Conservation (phyloP, 1,140 invertebrate genomes). For the Papilio xuthus region DNA sequence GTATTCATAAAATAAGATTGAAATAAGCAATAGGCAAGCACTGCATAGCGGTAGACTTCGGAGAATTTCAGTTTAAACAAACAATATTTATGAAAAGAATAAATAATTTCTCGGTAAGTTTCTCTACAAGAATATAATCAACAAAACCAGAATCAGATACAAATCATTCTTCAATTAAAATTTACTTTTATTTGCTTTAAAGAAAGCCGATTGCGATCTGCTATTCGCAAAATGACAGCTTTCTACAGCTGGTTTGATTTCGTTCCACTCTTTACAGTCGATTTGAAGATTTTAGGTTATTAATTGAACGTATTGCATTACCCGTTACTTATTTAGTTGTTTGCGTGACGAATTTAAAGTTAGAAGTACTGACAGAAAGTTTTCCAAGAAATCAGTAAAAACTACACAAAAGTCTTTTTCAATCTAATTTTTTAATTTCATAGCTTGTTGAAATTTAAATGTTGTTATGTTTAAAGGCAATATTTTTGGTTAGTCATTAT, state of each 20-base stretch:
- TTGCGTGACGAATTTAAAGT: background rate
- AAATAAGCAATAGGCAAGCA: background rate
- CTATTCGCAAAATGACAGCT: conserved; percentile 3
- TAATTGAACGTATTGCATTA: conserved; percentile 11
- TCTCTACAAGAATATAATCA: background rate
- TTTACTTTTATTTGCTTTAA: conserved; percentile 21
- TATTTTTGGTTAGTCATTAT: background rate
- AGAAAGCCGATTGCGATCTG: background rate
- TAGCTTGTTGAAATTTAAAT: background rate
- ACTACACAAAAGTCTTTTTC: background rate
- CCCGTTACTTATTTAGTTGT: conserved; percentile 21
- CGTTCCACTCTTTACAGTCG: conserved; percentile 14
- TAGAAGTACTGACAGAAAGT: background rate
- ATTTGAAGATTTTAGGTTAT: conserved; percentile 11
- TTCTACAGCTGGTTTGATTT: conserved; percentile 17
- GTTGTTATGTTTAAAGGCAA: background rate
- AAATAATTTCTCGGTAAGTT: background rate
- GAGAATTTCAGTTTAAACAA: background rate
- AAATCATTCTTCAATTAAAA: conserved; percentile 3
- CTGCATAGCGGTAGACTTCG: background rate
- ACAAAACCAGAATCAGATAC: background rate
- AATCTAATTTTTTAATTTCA: background rate
- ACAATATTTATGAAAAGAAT: background rate
- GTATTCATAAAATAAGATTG: conserved; percentile 21
- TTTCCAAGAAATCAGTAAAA: conserved; percentile 3